Conservation (phyloP, 2,888 invertebrate genomes). For the Cistogaster globosa region DNA sequence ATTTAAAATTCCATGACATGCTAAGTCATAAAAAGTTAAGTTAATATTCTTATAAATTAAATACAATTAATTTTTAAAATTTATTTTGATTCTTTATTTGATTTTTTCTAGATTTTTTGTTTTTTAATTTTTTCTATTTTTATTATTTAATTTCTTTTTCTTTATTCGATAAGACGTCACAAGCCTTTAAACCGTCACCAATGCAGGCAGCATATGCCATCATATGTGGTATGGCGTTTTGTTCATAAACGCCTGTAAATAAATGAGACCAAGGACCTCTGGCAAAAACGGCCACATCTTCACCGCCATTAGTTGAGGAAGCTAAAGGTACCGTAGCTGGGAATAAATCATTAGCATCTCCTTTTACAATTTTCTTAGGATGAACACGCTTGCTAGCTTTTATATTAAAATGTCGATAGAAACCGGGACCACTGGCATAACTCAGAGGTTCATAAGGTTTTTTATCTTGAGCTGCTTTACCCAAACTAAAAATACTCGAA, state of each 20-base stretch:
- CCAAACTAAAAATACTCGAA: constrained; percentile 78
- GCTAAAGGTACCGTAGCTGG: constrained; percentile 84
- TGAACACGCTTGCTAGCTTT: constrained; percentile 75
- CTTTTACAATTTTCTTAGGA: constrained; percentile 72
- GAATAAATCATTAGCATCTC: constrained; percentile 79
- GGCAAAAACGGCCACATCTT: constrained; percentile 91
- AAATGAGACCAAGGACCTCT: constrained; percentile 91
- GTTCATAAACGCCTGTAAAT: constrained; percentile 91
- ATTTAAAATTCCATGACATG: too few species aligned
- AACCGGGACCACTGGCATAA: constrained; percentile 90
- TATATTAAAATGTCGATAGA: constrained; percentile 79
- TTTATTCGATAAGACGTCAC: constrained; percentile 67
- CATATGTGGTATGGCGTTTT: constrained; percentile 90
- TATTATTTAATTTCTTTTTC: too few species aligned
- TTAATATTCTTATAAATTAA: too few species aligned
- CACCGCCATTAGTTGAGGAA: constrained; percentile 89
- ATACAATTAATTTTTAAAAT: too few species aligned
- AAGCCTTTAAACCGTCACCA: constrained; percentile 85
- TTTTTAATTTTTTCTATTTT: too few species aligned
- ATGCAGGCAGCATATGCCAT: constrained; percentile 89
- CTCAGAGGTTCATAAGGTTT: constrained; percentile 87
- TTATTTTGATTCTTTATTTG: too few species aligned
- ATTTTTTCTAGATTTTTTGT: too few species aligned
- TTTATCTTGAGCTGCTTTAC: constrained; percentile 81
- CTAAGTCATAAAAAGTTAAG: too few species aligned